Percentiles rank a stretch among this genome's conserved stretches.
phyloP scores from a whole-genome alignment of 2,888 invertebrate genomes.

The Linyphia triangularis region DNA sequence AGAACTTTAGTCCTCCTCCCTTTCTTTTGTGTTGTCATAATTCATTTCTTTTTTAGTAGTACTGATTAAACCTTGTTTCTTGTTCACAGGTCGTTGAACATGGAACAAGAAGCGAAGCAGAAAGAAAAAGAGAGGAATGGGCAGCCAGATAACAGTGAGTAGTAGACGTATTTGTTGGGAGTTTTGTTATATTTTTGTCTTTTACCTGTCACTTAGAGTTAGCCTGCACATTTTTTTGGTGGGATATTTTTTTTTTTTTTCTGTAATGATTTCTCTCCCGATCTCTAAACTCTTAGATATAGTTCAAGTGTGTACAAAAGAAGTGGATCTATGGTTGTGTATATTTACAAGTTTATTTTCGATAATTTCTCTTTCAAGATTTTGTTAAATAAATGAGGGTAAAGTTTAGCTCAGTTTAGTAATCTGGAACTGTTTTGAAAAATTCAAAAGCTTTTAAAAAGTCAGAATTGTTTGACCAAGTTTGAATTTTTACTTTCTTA shows the following conservation, averaged over 20 bases:
- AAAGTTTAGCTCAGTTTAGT: no score
- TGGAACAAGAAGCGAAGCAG: slow-evolving; percentile 95
- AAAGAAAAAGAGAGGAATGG: slow-evolving; percentile 84
- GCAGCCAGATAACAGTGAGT: slow-evolving; percentile 83
- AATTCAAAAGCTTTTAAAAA: no score
- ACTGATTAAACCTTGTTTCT: slow-evolving; percentile 19
- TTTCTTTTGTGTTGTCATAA: background rate
- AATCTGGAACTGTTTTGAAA: no score
- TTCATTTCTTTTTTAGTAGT: background rate
- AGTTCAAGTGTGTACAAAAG: no score
- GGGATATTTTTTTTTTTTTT: background rate
- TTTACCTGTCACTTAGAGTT: background rate
- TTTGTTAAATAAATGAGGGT: no score
- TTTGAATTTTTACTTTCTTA: no score
- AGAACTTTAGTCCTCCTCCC: background rate
- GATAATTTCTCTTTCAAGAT: no score
- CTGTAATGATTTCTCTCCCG: no score
- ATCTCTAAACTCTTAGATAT: no score
- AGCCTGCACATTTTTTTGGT: background rate
- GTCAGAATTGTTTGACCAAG: no score
- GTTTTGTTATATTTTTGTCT: background rate
- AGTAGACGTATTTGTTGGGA: slow-evolving; percentile 2
- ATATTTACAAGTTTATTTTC: no score
- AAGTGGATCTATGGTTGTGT: no score
- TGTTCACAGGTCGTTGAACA: slow-evolving; percentile 89